These are phyloP conservation scores for Catostylus mosaicus DNA, from an alignment of 30 jellyfish, hydroid and myxozoan genomes.

Conservation along the genomic window DNA sequence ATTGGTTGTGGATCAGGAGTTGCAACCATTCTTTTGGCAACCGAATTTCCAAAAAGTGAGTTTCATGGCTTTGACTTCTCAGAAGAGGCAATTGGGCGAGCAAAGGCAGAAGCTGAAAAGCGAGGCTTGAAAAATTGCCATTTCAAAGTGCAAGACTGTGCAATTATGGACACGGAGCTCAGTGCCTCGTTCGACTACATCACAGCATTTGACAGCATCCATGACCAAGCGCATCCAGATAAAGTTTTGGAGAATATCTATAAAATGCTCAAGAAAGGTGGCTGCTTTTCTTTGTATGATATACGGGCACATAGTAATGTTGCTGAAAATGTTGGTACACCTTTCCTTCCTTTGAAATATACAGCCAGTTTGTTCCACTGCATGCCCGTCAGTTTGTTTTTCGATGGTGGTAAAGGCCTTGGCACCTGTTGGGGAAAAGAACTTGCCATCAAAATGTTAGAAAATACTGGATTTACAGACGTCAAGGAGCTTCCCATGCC, in stretches of 20 bases:
- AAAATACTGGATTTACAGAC: conserved; percentile 31
- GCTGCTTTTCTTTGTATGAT: conserved; percentile 45
- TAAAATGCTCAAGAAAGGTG: conserved; percentile 41
- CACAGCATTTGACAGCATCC: conserved; percentile 64
- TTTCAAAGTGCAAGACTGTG: conserved; percentile 38
- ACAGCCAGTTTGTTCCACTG: conserved; percentile 56
- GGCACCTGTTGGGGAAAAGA: conserved; percentile 75
- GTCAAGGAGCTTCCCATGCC: conserved; percentile 7
- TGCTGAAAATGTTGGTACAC: conserved; percentile 45
- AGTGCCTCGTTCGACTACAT: conserved; percentile 32
- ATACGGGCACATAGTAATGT: conserved; percentile 45
- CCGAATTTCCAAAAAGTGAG: conserved; percentile 47
- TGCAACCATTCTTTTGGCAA: conserved; percentile 32
- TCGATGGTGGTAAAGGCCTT: conserved; percentile 60
- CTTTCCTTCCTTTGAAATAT: conserved; percentile 33
- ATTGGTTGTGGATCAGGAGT: conserved; percentile 57
- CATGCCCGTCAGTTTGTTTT: conserved; percentile 68
- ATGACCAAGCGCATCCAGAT: conserved; percentile 65
- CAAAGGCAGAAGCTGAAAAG: conserved; percentile 19
- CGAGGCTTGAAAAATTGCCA: conserved; percentile 26
- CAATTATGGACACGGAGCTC: conserved; percentile 15
- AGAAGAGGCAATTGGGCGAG: conserved; percentile 35
- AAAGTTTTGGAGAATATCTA: conserved; percentile 22
- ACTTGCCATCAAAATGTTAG: conserved; percentile 42
- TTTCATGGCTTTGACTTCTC: conserved; percentile 58